Percentiles rank a stretch among this genome's conserved stretches.
These are phyloP conservation scores for Dendrophyllia cribrosa DNA, from an alignment of 64 coral and sea anemone genomes.

Conservation along the genomic window DNA sequence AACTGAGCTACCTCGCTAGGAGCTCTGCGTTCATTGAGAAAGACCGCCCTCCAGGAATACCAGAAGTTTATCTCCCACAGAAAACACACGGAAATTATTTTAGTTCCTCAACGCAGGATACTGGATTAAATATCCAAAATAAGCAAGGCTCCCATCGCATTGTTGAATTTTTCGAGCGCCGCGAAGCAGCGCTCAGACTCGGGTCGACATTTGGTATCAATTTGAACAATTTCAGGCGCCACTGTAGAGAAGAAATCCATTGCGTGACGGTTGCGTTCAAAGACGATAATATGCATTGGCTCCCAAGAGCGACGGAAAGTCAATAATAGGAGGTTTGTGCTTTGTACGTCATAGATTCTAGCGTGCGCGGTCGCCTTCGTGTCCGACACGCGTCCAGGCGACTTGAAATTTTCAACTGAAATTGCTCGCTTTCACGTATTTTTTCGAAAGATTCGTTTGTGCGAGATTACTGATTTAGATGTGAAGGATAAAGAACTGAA, in stretches of 20 bases:
- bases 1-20: conserved; percentile 17
- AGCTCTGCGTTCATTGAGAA: conserved; percentile 11
- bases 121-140: conserved; percentile 16
- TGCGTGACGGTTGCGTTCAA: conserved; percentile 35
- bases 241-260: background rate
- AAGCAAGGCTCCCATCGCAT: background rate
- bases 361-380: background rate
- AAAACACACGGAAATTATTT: conserved; percentile 49
- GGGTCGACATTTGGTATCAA: background rate
- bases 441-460: background rate
- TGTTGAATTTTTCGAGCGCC: background rate
- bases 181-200: no score
- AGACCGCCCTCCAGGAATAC: conserved; percentile 58
- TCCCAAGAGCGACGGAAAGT: conserved; percentile 46
- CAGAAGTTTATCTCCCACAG: conserved; percentile 62
- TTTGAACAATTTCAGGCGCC: conserved; percentile 11
- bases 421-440: background rate
- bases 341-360: conserved; percentile 12
- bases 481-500: background rate
- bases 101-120: background rate
- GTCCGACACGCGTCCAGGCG: conserved; percentile 17
- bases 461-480: no score
- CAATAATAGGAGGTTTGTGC: conserved; percentile 28
- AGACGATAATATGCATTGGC: conserved; percentile 44
- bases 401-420: background rate